Percentiles rank a stretch among this genome's conserved stretches.
Conservation (phyloP, 2,113 vertebrate species). For the Sisor rabdophorus region DNA sequence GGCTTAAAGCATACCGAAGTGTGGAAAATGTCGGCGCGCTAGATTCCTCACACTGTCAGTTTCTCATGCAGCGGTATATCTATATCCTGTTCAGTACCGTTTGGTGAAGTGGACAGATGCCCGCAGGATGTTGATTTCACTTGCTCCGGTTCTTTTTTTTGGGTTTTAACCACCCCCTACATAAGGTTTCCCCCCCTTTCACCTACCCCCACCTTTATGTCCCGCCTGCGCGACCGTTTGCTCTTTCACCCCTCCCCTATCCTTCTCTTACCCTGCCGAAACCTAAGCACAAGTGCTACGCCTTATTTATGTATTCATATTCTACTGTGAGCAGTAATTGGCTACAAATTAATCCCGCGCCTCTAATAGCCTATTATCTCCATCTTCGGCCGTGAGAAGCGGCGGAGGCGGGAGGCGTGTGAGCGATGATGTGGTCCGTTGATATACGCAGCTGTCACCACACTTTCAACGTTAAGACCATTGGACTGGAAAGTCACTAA, state of each 20-base stretch:
- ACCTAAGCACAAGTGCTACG: conserved; percentile 49
- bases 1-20: conserved; percentile 37
- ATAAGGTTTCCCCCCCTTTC: conserved; percentile 57
- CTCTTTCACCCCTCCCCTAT: conserved; percentile 29
- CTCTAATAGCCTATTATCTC: conserved; percentile 76
- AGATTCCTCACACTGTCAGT: neutral
- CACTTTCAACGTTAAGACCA: conserved; percentile 65
- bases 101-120: conserved; percentile 61
- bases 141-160: conserved; percentile 57
- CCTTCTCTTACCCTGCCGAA: conserved; percentile 37
- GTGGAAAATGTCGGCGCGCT: neutral
- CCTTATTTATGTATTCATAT: conserved; percentile 80
- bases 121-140: conserved; percentile 57
- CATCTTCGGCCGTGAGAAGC: conserved; percentile 61
- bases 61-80: conserved; percentile 6
- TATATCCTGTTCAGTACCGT: conserved; percentile 44
- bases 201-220: conserved; percentile 56
- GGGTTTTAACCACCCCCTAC: conserved; percentile 61
- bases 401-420: conserved; percentile 53
- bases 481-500: conserved; percentile 75
- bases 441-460: conserved; percentile 73
- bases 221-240: conserved; percentile 45
- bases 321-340: conserved; percentile 80
- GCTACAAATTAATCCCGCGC: conserved; percentile 86
- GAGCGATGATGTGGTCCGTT: conserved; percentile 62